phyloP scores from a whole-genome alignment of 2,797 vertebrate species.

The Leptatherina wallacei region DNA sequence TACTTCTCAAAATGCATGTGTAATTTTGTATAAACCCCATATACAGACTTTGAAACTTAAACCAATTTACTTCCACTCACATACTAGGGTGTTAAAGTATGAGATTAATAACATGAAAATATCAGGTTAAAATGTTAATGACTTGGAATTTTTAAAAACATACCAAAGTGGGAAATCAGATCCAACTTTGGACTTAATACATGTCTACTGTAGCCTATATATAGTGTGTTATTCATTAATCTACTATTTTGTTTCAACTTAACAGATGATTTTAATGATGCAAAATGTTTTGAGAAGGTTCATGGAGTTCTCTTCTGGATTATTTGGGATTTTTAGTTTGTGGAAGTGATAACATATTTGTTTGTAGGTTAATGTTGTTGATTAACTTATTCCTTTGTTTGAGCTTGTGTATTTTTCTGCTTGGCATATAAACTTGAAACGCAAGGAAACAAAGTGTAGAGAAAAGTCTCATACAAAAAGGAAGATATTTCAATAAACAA shows the following conservation, averaged over 20 bases:
- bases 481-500: neutral
- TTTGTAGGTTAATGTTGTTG: too few species aligned
- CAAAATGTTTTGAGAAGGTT: neutral
- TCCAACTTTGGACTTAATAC: neutral
- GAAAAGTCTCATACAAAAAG: constrained; percentile 14
- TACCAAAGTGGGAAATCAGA: neutral
- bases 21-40: neutral
- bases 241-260: neutral
- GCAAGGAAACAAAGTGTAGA: neutral
- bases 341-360: neutral
- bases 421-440: neutral
- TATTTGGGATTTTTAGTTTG: neutral
- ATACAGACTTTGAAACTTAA: neutral
- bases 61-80: neutral
- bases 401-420: neutral
- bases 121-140: neutral
- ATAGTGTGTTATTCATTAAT: neutral
- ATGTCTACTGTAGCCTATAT: neutral
- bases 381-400: neutral
- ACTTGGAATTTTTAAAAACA: neutral
- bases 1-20: neutral
- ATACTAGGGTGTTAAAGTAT: neutral
- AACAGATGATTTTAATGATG: neutral
- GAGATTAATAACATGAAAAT: neutral
- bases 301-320: neutral